These are phyloP conservation scores for Allobates femoralis DNA, from an alignment of 2,797 vertebrate species.

Conservation along the genomic window DNA sequence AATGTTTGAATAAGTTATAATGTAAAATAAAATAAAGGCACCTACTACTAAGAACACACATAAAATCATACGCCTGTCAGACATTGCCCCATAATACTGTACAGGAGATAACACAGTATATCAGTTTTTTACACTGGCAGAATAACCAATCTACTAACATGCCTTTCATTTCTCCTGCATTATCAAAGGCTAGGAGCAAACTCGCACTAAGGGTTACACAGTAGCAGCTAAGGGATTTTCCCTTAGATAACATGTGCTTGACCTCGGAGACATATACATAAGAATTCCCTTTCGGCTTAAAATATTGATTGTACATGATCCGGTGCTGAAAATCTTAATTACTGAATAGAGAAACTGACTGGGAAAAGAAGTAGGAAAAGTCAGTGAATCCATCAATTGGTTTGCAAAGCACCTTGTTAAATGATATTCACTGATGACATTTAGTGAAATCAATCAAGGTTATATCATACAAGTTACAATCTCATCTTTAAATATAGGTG, in stretches of 20 bases:
- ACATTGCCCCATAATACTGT: no score
- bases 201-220: neutral
- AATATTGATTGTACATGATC: conserved; percentile 3
- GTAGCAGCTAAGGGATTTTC: neutral
- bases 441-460: conserved; percentile 56
- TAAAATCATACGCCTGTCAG: no score
- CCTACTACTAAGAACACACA: no score
- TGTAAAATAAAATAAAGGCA: no score
- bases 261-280: conserved; percentile 3
- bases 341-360: conserved; percentile 6
- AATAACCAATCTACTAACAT: neutral
- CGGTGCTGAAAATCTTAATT: conserved; percentile 34
- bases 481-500: conserved; percentile 33
- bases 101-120: no score
- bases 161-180: neutral
- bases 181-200: neutral
- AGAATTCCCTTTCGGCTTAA: neutral
- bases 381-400: conserved; percentile 6
- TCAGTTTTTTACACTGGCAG: no score
- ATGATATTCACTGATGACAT: conserved; percentile 46
- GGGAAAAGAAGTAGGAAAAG: conserved; percentile 7
- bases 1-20: no score
- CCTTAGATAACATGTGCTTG: neutral
- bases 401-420: conserved; percentile 15
- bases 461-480: conserved; percentile 33